Base-by-base conservation (phyloP, 2,797 vertebrate genomes). In the Tinamus major region DNA sequence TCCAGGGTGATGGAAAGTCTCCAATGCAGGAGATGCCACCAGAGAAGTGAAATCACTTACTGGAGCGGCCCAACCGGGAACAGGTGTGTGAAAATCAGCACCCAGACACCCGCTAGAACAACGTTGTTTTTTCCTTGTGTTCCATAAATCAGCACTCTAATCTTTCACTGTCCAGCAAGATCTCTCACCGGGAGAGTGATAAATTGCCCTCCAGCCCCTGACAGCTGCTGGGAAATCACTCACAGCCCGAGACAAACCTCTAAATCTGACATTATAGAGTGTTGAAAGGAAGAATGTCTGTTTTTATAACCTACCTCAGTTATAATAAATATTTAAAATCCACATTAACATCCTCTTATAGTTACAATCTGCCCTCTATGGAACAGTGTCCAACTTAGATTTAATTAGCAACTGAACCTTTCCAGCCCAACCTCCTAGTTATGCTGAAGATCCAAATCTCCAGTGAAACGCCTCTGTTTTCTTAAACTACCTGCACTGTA, bases 291-390 rank as follows among this genome's bases (percentile, higher is more conserved):
- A 97, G 97, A 97, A 98, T 97, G 98, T 98, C 98, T 98, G 98
- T 98, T 98, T 98, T 98, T 98, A 98, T 98, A 98, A 98, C 98
- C 98, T 96, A 97, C 98, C 98, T 98, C 98, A 93, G 97, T 97
- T 97, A 97, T 98, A 98, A 98, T 98, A 98, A 98, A 98, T 98
- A 98, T 98, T 98, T 98, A 97, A 98, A 97, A 98, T 96, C 97
- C 96, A 92, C 97, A 96, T 97, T 97, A 97, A 97, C 97, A 97
- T 97, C 97, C 97, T 97, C 97, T 97, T 96, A 98, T 92, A 97
- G 89, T 96, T 97, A 98, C 98, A 98, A 98, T 98, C 98, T 96
- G 95, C 96, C 96, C 98, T 98, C 97, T 97, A 95, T 98, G 97
- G 98, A 97, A 96, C 97, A 95, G 92, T 84, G 91, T 97, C 97